A percentile compares a stretch with the other conserved stretches of the same genome.
These are phyloP conservation scores for Drosophila quinaria DNA, from an alignment of 2,888 invertebrate genomes.

Conservation along the genomic window DNA sequence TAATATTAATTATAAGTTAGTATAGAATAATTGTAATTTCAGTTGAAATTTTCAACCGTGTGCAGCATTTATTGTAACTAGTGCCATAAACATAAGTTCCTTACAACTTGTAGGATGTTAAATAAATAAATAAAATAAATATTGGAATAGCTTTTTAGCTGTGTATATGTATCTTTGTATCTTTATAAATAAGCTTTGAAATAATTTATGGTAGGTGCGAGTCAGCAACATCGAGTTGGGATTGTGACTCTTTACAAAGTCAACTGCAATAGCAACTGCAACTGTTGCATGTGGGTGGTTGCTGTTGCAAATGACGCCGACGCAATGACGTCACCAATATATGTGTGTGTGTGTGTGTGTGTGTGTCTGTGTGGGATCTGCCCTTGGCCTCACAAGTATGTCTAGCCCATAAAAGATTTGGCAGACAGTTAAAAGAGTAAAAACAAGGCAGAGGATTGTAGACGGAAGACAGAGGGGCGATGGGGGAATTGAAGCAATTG, in stretches of 20 bases:
- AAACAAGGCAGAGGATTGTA: neutral
- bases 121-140: too few species aligned
- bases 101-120: too few species aligned
- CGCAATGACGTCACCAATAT: slow-evolving; percentile 43
- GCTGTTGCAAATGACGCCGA: slow-evolving; percentile 20
- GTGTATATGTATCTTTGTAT: neutral
- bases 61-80: too few species aligned
- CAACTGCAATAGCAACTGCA: slow-evolving; percentile 15
- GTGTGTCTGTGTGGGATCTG: slow-evolving; percentile 20
- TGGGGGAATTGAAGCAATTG: slow-evolving; percentile 29
- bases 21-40: too few species aligned
- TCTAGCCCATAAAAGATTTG: slow-evolving; percentile 25
- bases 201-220: neutral
- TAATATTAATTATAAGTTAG: too few species aligned
- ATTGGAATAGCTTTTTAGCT: too few species aligned
- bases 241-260: neutral
- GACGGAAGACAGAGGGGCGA: neutral
- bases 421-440: slow-evolving; percentile 14
- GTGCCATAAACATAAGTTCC: too few species aligned
- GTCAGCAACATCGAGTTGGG: neutral
- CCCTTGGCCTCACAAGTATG: slow-evolving; percentile 41
- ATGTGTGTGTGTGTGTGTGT: neutral
- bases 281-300: slow-evolving; percentile 30
- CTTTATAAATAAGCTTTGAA: neutral
- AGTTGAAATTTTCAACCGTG: too few species aligned